Base-by-base conservation (phyloP, 2,113 vertebrate genomes). In the Scomber colias region DNA sequence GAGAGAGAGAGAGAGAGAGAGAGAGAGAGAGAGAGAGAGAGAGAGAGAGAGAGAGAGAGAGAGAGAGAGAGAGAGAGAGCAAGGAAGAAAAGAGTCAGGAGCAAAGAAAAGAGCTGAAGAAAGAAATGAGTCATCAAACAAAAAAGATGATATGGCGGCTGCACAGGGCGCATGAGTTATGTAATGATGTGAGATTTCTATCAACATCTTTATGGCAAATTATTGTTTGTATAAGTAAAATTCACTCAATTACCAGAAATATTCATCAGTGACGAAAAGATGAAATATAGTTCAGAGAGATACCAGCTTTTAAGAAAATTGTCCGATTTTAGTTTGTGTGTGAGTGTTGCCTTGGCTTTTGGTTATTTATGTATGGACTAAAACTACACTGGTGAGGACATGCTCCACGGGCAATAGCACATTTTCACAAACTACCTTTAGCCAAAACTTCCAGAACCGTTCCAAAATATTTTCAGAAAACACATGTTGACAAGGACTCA, bases 81-180 rank as follows among this genome's bases (percentile, higher is more conserved):
- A 54, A 54, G 53, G 53, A 54, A n/a, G 53, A 54, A 40, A 40
- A 40, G 84, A 70, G 73, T 84, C 76, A 87, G 69, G 65, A 83
- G 77, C 81, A 91, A 95, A 93, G 94, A 96, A 95, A 96, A 95
- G 92, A 92, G 96, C 94, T 91, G 93, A 95, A 96, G 95, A 96
- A 82, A 90, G 89, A 93, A 94, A 95, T 93, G 92, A 95, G 80
- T 86, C 82, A 87, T 86, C 80, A 65, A 72, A 83, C 71, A 77
- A 74, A 73, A 77, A 78, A 64, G 83, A 79, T 55, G 66, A 87
- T 82, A 82, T 71, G 56, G 75, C 19, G 44, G 68, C 2, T 24
- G 80, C 24, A 66, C 50, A 71, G 72, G 48, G 54, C 46, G 75
- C 74, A 62, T 62, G 92, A 85, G 93, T 88, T 92, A 95, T 95